A percentile compares a stretch with the other conserved stretches of the same genome.
phyloP scores from a whole-genome alignment of 2,113 vertebrate species.

The Albula glossodonta region DNA sequence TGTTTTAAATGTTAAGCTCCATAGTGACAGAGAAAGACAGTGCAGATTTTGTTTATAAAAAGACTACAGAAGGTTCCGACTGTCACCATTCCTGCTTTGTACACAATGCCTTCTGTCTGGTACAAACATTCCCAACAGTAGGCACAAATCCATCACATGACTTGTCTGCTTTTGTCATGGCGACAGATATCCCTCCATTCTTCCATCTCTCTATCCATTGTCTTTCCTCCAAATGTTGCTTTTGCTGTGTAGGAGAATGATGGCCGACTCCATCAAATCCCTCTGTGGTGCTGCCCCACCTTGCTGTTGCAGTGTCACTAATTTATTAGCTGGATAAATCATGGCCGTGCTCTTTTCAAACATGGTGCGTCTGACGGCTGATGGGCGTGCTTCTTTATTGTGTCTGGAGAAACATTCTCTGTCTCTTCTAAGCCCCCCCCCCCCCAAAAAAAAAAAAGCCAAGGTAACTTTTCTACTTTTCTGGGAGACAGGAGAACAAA shows the following conservation, averaged over 20 bases:
- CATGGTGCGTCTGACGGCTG: conserved; percentile 23
- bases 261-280: conserved; percentile 18
- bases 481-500: background rate
- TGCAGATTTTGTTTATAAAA: background rate
- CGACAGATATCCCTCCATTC: background rate
- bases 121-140: background rate
- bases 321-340: conserved; percentile 42
- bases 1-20: background rate
- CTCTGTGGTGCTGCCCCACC: conserved; percentile 20
- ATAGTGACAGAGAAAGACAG: background rate
- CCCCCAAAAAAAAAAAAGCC: background rate
- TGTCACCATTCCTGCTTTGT: background rate
- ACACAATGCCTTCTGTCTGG: background rate
- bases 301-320: conserved; percentile 31
- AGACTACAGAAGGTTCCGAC: background rate
- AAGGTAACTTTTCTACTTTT: background rate
- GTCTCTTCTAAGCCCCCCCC: background rate
- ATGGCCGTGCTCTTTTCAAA: conserved; percentile 41
- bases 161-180: background rate
- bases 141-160: background rate
- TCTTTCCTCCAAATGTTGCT: background rate
- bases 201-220: background rate
- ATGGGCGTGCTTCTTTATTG: conserved; percentile 14
- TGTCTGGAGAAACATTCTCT: background rate
- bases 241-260: background rate